Conservation (phyloP, 2,888 invertebrate genomes). For the Andricus quercusramuli region DNA sequence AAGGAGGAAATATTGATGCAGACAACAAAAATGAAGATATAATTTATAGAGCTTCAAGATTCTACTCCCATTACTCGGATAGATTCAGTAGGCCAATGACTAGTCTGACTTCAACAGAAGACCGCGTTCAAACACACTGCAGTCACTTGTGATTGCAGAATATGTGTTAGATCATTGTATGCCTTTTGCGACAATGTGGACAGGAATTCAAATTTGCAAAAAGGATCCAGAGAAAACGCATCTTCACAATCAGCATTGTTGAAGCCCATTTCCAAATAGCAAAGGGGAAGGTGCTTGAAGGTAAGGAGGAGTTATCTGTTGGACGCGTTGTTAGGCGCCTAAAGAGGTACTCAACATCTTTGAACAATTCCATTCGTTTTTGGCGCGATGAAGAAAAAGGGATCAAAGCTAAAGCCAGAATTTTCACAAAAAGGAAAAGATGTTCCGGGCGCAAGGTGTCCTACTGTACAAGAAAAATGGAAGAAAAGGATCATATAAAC, state of each 20-base stretch:
- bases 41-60: slow-evolving; percentile 1
- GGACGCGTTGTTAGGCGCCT: no score
- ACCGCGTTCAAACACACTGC: neutral
- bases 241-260: neutral
- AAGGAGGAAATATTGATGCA: neutral
- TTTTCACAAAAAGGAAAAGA: no score
- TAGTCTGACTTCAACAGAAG: no score
- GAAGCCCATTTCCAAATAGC: neutral
- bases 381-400: neutral
- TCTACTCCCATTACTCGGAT: neutral
- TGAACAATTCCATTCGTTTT: no score
- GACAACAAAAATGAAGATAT: neutral
- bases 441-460: neutral
- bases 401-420: neutral
- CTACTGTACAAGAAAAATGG: neutral
- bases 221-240: neutral
- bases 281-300: no score
- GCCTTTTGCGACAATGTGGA: slow-evolving; percentile 2
- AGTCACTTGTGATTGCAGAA: neutral
- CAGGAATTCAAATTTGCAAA: neutral
- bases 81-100: neutral
- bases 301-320: no score
- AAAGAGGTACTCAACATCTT: no score
- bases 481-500: neutral
- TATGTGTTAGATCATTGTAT: neutral